Conservation (phyloP, 2,888 invertebrate genomes). For the Erynnis tages region DNA sequence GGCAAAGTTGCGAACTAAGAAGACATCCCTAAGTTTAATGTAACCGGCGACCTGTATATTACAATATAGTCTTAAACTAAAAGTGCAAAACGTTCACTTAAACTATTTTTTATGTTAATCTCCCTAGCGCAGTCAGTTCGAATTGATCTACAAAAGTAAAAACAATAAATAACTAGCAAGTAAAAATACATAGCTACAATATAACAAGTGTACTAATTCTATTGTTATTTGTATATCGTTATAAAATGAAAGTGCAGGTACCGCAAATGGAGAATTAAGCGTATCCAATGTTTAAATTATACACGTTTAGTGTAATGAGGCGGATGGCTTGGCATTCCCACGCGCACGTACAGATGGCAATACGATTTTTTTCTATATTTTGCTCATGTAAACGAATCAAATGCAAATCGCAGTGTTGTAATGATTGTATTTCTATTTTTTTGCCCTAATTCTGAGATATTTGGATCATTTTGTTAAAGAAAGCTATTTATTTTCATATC, state of each 20-base stretch:
- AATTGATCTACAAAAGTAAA: conserved; percentile 70
- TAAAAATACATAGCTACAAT: conserved; percentile 56
- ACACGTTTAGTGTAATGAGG: conserved; percentile 18
- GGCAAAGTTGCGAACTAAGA: no score
- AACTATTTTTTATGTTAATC: conserved; percentile 67
- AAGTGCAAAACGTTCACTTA: conserved; percentile 67
- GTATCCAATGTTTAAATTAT: conserved; percentile 54
- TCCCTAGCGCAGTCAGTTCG: conserved; percentile 73
- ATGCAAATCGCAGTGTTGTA: no score
- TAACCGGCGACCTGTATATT: conserved; percentile 11
- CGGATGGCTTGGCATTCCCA: conserved; percentile 20
- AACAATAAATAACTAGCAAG: conserved; percentile 67
- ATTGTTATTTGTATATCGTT: conserved; percentile 67
- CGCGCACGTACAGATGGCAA: conserved; percentile 9
- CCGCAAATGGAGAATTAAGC: conserved; percentile 69
- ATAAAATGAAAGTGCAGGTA: conserved; percentile 71
- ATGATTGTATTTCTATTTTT: no score
- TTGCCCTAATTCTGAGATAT: no score
- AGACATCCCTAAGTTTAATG: neutral
- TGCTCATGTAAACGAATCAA: no score
- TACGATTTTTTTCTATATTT: no score
- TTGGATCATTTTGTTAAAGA: no score
- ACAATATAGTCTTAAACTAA: conserved; percentile 56
- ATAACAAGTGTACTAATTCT: conserved; percentile 58
- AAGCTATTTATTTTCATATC: no score